A percentile compares a stretch with the other conserved stretches of the same genome.
phyloP scores from a whole-genome alignment of 1,140 invertebrate genomes.

The Parasteatoda tepidariorum region DNA sequence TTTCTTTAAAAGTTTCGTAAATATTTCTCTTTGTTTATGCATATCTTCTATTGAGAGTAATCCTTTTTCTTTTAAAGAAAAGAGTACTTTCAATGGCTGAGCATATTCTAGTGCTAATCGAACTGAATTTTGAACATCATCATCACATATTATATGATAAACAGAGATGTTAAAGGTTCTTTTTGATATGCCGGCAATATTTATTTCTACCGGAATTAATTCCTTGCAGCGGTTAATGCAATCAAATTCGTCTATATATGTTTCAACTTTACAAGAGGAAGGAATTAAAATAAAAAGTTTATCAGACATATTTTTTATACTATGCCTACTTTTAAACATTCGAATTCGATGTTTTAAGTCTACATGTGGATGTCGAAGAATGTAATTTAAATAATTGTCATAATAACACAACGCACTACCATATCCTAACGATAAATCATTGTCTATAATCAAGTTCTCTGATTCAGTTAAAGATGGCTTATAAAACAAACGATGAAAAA shows the following conservation, averaged over 20 bases:
- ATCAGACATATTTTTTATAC: not conserved
- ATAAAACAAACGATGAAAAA: not conserved
- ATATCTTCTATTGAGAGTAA: not conserved
- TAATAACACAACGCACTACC: slow-evolving; percentile 23
- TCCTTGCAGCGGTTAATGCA: slow-evolving; percentile 3
- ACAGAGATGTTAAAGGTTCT: slow-evolving; percentile 20
- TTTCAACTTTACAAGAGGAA: not conserved
- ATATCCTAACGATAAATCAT: slow-evolving; percentile 20
- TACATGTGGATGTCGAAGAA: too few species aligned
- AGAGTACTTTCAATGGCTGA: slow-evolving; percentile 23
- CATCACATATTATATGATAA: not conserved
- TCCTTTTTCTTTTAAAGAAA: not conserved
- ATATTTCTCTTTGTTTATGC: not conserved
- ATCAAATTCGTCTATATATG: slow-evolving; percentile 9
- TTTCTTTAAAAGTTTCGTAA: not conserved
- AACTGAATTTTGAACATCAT: not conserved
- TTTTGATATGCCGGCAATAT: not conserved
- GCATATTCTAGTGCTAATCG: slow-evolving; percentile 29
- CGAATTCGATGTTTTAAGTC: not conserved
- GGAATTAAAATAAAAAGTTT: slow-evolving; percentile 28
- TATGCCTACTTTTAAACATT: not conserved
- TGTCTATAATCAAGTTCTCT: not conserved
- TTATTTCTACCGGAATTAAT: not conserved
- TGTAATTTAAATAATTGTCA: slow-evolving; percentile 1
- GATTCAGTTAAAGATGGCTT: not conserved